phyloP scores from a whole-genome alignment of 2,888 invertebrate genomes.

The Sinotaia quadrata region DNA sequence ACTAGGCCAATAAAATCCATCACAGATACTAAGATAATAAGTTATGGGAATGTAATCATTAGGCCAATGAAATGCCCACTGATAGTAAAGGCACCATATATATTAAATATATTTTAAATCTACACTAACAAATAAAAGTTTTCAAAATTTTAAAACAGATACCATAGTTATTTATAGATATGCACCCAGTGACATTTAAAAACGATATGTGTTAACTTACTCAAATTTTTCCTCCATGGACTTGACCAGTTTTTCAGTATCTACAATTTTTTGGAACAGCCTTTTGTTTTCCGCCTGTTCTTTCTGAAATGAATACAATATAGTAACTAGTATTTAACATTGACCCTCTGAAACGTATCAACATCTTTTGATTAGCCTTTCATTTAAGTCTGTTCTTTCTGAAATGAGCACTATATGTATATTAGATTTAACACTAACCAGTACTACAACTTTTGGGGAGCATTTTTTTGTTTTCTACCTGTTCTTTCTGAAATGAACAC shows the following conservation, averaged over 20 bases:
- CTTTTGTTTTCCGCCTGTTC: conserved; percentile 69
- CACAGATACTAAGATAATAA: too few relatives aligned
- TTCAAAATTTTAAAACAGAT: background rate
- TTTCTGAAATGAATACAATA: conserved; percentile 57
- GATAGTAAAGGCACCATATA: too few relatives aligned
- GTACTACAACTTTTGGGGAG: conserved; percentile 61
- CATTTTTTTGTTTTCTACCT: conserved; percentile 66
- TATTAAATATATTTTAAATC: too few relatives aligned
- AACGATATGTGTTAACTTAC: conserved; percentile 46
- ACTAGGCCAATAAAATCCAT: too few relatives aligned
- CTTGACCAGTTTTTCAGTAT: conserved; percentile 61
- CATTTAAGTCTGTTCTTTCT: conserved; percentile 70
- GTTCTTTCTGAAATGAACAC: conserved; percentile 63
- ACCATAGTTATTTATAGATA: background rate
- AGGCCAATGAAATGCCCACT: too few relatives aligned
- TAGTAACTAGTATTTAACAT: too few relatives aligned
- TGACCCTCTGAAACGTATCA: too few relatives aligned
- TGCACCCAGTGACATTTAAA: background rate
- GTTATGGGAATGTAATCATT: too few relatives aligned
- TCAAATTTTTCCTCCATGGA: conserved; percentile 67
- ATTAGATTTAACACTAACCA: too few relatives aligned
- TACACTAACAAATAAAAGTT: background rate
- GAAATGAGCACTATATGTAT: too few relatives aligned
- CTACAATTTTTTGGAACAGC: conserved; percentile 60
- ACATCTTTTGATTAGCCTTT: conserved; percentile 58